A percentile compares a stretch with the other conserved stretches of the same genome.
Conservation (phyloP, 2,888 invertebrate species). For the Cremastinae sp. region DNA sequence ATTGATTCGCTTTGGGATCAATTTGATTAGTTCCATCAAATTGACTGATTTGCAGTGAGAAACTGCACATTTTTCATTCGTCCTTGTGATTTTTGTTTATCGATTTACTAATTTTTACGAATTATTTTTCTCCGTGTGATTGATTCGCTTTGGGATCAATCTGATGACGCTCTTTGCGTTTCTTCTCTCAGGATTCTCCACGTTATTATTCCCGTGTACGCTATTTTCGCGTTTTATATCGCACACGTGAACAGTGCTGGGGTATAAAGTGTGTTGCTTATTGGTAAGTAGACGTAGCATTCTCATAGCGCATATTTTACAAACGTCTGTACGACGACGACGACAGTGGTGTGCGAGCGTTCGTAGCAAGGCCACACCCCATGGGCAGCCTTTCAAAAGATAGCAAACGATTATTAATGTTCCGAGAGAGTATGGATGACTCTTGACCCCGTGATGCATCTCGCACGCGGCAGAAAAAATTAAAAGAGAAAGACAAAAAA, state of each 20-base stretch:
- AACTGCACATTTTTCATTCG: no score
- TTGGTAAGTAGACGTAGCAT: conserved; percentile 27
- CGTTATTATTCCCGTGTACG: background rate
- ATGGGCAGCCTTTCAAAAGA: conserved; percentile 67
- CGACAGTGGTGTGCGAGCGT: background rate
- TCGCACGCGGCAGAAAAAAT: conserved; percentile 20
- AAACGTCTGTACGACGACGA: background rate
- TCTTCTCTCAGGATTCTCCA: conserved; percentile 2
- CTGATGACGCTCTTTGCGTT: conserved; percentile 18
- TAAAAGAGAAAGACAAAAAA: conserved; percentile 5
- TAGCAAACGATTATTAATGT: conserved; percentile 78
- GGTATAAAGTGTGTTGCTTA: background rate
- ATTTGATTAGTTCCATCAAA: no score
- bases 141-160: background rate
- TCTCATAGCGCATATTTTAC: conserved; percentile 17
- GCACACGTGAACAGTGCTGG: background rate
- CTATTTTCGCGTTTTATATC: conserved; percentile 13
- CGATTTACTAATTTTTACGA: no score
- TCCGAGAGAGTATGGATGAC: conserved; percentile 70
- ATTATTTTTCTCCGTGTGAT: no score
- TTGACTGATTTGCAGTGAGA: no score
- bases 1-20: no score
- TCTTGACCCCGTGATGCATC: conserved; percentile 68
- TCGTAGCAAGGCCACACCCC: conserved; percentile 70
- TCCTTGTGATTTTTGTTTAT: no score